Conservation (phyloP, 2,797 vertebrate species). For the Gallinago stenura region DNA sequence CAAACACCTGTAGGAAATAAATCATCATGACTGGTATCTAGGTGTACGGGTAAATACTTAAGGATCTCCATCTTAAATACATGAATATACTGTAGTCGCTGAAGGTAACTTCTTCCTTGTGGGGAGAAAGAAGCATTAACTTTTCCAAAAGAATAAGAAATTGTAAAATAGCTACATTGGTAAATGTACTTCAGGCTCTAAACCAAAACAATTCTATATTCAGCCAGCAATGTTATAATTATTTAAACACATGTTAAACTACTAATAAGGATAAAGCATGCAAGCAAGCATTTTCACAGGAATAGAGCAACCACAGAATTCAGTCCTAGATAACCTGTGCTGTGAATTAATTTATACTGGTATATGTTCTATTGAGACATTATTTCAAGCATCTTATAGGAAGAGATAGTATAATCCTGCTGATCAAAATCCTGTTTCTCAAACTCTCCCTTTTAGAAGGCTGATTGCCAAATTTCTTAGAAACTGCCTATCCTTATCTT, state of each 20-base stretch:
- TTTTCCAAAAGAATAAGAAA: background rate
- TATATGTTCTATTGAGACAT: background rate
- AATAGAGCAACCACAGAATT: background rate
- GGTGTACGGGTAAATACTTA: background rate
- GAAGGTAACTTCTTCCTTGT: background rate
- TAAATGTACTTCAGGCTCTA: background rate
- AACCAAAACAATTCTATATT: background rate
- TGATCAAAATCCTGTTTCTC: background rate
- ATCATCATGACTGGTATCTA: background rate
- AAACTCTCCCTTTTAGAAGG: background rate
- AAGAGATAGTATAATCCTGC: background rate
- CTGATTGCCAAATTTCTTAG: rapidly evolving
- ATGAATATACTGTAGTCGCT: background rate
- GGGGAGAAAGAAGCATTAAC: background rate
- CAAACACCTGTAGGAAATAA: background rate
- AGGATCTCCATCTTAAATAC: background rate
- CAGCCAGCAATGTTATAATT: background rate
- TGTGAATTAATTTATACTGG: background rate
- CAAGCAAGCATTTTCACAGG: background rate
- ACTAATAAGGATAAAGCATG: rapidly evolving
- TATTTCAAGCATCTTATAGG: background rate
- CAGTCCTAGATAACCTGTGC: background rate
- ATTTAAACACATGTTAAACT: background rate
- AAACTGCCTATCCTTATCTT: background rate
- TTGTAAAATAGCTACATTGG: background rate